Evolutionary conservation across 37 sponge, comb jelly and placozoan genomes (phyloP).

Genomic region (Ianthella basta): DNA sequence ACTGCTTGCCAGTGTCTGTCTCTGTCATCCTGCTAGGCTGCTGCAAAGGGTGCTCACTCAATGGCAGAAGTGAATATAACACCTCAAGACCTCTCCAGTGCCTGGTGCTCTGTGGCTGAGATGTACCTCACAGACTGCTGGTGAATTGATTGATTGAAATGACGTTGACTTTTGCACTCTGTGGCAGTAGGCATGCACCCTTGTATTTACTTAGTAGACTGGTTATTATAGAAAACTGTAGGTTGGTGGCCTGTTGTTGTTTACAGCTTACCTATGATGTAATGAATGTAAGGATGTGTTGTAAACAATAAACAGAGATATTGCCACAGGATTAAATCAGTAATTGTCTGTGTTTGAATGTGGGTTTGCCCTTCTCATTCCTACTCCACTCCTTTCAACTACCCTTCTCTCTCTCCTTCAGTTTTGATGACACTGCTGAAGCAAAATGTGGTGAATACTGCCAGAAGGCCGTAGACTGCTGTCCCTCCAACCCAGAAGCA

Average conservation of each 20-base stretch:
- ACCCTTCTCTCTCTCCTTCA: constrained; percentile 10
- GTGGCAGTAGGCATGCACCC: too few relatives aligned
- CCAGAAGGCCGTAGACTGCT: constrained; percentile 53
- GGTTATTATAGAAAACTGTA: too few relatives aligned
- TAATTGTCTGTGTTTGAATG: too few relatives aligned
- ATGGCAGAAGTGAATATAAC: not conserved
- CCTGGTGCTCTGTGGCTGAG: constrained; percentile 79
- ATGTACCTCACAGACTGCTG: constrained; percentile 80
- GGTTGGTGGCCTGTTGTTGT: too few relatives aligned
- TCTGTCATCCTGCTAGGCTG: not conserved
- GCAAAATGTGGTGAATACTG: constrained; percentile 60
- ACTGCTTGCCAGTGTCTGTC: too few relatives aligned
- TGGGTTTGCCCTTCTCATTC: too few relatives aligned
- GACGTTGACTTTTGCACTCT: not conserved
- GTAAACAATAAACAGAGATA: too few relatives aligned
- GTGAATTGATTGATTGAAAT: constrained; percentile 13
- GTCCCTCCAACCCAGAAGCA: constrained; percentile 74
- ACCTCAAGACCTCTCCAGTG: constrained; percentile 57
- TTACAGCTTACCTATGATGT: too few relatives aligned
- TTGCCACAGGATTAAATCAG: too few relatives aligned
- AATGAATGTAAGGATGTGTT: too few relatives aligned
- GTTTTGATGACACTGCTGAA: constrained; percentile 66
- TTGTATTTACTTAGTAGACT: too few relatives aligned
- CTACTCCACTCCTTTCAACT: too few relatives aligned
- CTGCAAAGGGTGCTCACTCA: not conserved